phyloP scores from a whole-genome alignment of 2,113 vertebrate genomes.

The Aphyosemion australe region DNA sequence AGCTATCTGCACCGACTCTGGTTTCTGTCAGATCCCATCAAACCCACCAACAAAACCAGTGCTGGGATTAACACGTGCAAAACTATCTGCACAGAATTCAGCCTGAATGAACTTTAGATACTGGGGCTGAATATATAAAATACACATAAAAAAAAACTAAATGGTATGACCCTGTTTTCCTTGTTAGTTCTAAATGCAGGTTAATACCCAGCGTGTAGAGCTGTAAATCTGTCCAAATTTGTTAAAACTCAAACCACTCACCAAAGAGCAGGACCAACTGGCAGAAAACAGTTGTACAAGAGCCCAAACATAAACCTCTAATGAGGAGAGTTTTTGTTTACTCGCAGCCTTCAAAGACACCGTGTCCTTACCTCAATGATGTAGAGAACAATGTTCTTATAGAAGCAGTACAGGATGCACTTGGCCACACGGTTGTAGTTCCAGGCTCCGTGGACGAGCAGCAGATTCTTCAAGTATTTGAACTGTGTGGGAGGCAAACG shows the following conservation, averaged over 20 bases:
- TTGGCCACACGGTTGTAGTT: conserved; percentile 98
- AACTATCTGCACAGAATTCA: too few species aligned
- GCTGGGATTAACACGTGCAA: neutral
- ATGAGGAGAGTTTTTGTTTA: conserved; percentile 32
- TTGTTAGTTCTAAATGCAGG: neutral
- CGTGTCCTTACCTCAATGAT: conserved; percentile 89
- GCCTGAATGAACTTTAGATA: too few species aligned
- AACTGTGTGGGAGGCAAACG: conserved; percentile 82
- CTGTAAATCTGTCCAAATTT: conserved; percentile 16
- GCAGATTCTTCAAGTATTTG: conserved; percentile 97
- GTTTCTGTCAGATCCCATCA: conserved; percentile 66
- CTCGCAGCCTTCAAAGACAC: too few species aligned
- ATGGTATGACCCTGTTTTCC: too few species aligned
- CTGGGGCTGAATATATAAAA: too few species aligned
- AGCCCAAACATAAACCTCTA: conserved; percentile 62
- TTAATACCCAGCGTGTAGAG: neutral
- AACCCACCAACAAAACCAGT: conserved; percentile 22
- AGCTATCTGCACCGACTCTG: conserved; percentile 65
- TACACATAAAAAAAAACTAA: too few species aligned
- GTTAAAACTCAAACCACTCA: conserved; percentile 42
- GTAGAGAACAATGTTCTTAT: conserved; percentile 99
- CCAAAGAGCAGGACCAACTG: conserved; percentile 26
- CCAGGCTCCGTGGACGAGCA: conserved; percentile 98
- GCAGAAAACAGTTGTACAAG: conserved; percentile 31
- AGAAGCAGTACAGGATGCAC: conserved; percentile 99